Evolutionary conservation across 2,888 invertebrate genomes (phyloP).

Genomic region (Dryocosmus kuriphilus): DNA sequence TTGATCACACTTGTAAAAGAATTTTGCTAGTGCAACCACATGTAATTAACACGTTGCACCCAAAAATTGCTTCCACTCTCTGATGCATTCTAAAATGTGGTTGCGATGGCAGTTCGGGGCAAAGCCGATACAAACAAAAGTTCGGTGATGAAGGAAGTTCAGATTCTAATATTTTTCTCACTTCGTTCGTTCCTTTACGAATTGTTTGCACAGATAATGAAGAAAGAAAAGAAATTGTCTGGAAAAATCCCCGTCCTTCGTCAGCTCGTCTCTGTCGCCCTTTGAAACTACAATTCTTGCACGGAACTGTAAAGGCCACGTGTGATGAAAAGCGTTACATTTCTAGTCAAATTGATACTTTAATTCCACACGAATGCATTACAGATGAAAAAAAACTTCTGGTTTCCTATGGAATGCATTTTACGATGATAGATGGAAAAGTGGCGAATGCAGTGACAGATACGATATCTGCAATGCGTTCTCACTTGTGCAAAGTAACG

Average conservation of each 20-base stretch:
- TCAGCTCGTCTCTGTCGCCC: constrained; percentile 53
- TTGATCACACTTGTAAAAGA: constrained; percentile 56
- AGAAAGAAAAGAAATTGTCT: constrained; percentile 41
- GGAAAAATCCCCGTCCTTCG: constrained; percentile 52
- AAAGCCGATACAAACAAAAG: constrained; percentile 51
- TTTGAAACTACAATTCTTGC: constrained; percentile 50
- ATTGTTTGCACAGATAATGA: constrained; percentile 20
- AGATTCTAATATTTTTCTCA: constrained; percentile 43
- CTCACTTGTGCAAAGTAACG: constrained; percentile 24
- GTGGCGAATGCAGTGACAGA: constrained; percentile 43
- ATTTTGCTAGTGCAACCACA: constrained; percentile 51
- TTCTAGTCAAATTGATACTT: not conserved
- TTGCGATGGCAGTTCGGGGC: constrained; percentile 55
- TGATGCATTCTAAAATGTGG: constrained; percentile 59
- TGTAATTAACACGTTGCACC: constrained; percentile 44
- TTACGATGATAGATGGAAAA: constrained; percentile 13
- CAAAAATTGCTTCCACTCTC: constrained; percentile 43
- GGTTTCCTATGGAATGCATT: not conserved
- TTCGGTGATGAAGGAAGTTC: constrained; percentile 42
- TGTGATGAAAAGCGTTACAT: not conserved
- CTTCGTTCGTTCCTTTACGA: constrained; percentile 50
- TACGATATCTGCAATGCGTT: constrained; percentile 25
- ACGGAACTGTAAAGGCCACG: constrained; percentile 46
- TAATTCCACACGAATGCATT: not conserved
- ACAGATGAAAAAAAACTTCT: not conserved